Percentiles rank a stretch among this genome's conserved stretches.
These are phyloP conservation scores for Arothron firmamentum DNA, from an alignment of 2,113 vertebrate genomes.

Conservation along the genomic window DNA sequence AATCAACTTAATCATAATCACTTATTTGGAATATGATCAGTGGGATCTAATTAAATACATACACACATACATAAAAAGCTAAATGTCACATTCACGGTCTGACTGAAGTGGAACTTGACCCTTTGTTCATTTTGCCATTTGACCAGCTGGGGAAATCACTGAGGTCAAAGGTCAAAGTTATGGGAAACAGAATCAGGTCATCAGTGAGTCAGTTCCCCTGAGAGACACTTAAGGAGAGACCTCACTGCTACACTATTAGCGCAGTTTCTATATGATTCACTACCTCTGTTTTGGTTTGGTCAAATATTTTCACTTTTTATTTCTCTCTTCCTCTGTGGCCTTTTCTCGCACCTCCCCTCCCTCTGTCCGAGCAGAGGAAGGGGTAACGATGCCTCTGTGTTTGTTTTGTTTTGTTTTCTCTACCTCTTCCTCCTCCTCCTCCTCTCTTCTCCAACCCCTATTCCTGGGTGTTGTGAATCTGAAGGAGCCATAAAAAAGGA, in stretches of 20 bases:
- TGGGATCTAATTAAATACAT: no score
- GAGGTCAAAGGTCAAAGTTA: constrained; percentile 59
- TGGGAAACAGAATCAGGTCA: constrained; percentile 49
- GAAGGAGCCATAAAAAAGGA: constrained; percentile 74
- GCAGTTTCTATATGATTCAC: not conserved
- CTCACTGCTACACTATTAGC: not conserved
- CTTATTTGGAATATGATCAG: no score
- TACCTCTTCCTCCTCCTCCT: constrained; percentile 8
- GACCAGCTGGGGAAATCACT: constrained; percentile 52
- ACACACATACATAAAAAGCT: constrained; percentile 11
- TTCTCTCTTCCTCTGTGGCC: not conserved
- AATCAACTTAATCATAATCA: no score
- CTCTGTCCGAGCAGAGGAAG: constrained; percentile 10
- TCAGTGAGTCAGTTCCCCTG: constrained; percentile 35
- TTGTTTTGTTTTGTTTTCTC: constrained; percentile 68
- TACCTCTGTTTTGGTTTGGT: not conserved
- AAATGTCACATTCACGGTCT: constrained; percentile 11
- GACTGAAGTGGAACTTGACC: constrained; percentile 57
- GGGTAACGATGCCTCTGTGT: constrained; percentile 54
- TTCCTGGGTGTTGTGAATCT: constrained; percentile 72
- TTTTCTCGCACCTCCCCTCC: constrained; percentile 7
- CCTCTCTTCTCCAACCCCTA: constrained; percentile 37
- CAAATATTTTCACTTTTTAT: not conserved
- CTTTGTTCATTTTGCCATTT: constrained; percentile 44
- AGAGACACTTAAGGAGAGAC: constrained; percentile 7